Evolutionary conservation across 1,140 invertebrate species (phyloP).

Genomic region (Drosophila tristis): DNA sequence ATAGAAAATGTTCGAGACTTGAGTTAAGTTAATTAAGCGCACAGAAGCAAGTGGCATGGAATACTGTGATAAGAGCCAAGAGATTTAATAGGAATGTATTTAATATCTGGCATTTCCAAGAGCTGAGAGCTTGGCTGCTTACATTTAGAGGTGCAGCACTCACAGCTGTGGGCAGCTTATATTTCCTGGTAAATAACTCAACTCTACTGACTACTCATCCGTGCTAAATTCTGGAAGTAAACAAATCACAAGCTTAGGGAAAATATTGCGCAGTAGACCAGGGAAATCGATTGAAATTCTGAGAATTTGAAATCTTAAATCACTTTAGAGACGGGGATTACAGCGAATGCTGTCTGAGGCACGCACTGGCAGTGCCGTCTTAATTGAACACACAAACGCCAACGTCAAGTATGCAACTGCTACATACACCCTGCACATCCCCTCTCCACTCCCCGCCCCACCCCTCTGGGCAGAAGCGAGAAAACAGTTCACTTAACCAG

Average conservation of each 20-base stretch:
- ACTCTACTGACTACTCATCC: too few species aligned
- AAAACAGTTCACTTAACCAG: conserved; percentile 73
- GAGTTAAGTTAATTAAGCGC: not conserved
- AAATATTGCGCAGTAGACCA: not conserved
- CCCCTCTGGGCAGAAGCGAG: conserved; percentile 6
- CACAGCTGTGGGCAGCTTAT: too few species aligned
- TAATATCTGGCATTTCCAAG: too few species aligned
- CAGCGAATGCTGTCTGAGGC: conserved; percentile 5
- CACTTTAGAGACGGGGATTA: conserved; percentile 41
- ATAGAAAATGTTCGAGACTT: too few species aligned
- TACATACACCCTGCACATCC: not conserved
- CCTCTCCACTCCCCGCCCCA: not conserved
- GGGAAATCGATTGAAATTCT: conserved; percentile 6
- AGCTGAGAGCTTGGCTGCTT: too few species aligned
- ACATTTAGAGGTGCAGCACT: too few species aligned
- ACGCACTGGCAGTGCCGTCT: conserved; percentile 28
- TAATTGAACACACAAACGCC: conserved; percentile 43
- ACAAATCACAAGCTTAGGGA: not conserved
- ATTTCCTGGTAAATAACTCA: too few species aligned
- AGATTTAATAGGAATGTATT: too few species aligned
- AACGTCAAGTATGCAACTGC: conserved; percentile 36
- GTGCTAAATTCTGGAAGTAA: not conserved
- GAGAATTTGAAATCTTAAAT: conserved; percentile 23
- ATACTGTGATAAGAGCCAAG: too few species aligned
- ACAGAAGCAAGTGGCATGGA: too few species aligned